These are phyloP conservation scores for Plutella xylostella DNA, from an alignment of 2,888 invertebrate genomes.

Conservation along the genomic window DNA sequence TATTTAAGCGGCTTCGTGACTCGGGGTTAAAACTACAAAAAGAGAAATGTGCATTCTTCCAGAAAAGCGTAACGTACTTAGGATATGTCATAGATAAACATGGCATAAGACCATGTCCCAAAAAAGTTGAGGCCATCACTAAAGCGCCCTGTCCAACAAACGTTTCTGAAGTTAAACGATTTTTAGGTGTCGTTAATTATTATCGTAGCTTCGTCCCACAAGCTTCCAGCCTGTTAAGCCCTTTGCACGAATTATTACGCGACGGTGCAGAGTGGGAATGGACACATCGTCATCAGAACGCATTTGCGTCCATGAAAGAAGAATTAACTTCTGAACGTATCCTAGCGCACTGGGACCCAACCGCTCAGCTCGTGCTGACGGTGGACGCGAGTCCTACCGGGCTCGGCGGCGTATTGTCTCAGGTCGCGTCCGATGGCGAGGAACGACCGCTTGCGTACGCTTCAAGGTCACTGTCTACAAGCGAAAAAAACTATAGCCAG, in stretches of 20 bases:
- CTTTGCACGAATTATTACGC: background rate
- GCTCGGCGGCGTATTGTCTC: background rate
- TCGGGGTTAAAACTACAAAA: conserved; percentile 7
- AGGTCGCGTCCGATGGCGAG: background rate
- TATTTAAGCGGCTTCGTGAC: conserved; percentile 1
- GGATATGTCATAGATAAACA: no score
- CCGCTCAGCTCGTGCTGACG: conserved; percentile 2
- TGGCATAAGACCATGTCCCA: conserved; percentile 2
- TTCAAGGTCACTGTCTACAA: no score
- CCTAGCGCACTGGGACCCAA: conserved; percentile 14
- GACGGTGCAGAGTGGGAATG: conserved; percentile 9
- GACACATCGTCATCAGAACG: conserved; percentile 4
- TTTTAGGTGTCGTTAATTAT: conserved; percentile 22
- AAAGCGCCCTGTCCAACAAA: conserved; percentile 4
- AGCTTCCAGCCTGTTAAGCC: conserved; percentile 11
- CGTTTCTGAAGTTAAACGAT: conserved; percentile 4
- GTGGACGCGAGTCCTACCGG: background rate
- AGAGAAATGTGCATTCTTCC: no score
- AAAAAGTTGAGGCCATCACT: conserved; percentile 9
- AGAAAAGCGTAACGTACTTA: no score
- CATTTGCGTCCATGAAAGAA: conserved; percentile 3
- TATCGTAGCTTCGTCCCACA: no score
- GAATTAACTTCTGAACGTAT: conserved; percentile 9
- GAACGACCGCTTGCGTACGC: no score
- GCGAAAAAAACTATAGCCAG: no score